Evolutionary conservation across 2,888 invertebrate species (phyloP), one percentile per base, ranked within the genome.

Genomic region (Stramonita haemastoma): DNA sequence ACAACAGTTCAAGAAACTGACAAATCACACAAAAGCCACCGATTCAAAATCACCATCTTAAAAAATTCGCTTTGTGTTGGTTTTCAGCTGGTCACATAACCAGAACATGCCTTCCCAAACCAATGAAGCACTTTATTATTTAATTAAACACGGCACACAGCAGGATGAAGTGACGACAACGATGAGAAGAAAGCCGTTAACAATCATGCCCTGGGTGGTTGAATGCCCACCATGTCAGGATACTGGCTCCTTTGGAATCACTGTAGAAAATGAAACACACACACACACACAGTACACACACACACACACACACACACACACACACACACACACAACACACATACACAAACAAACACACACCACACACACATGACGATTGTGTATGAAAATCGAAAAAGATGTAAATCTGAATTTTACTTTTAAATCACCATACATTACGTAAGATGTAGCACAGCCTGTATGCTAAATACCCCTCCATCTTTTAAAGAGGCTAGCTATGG

Each of bases 221-320:
- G 46, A 46, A 46, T 46, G 46, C 46, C 46, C 46, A 46, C 8
- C 46, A 5, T 46, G 46, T 73, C 73, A 29, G 29, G n/a, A n/a
- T n/a, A 73, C 73, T 73, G 73, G 73, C 73, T 73, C n/a, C 73
- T n/a, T n/a, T 73, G 73, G 73, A 13, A n/a, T 26, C n/a, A 73
- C 73, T 73, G 73, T 46, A 46, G 46, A 46, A 46, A 46, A 8
- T 46, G 2, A 66, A 17, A 66, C 66, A 66, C 66, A 66, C 66
- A 66, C 66, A 66, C 79, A 79, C 79, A 79, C 79, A 79, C 32
- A 79, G 15, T 32, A 79, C 79, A 79, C 79, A n/a, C n/a, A 73
- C 73, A 73, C 66, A 66, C 66, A 66, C 66, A 66, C 66, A 66
- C 66, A 66, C 66, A 66, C 13, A 66, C 66, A 66, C 66, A 66